These are phyloP conservation scores for Ricordea florida DNA, from an alignment of 92 coral and sea anemone genomes.

Conservation along the genomic window DNA sequence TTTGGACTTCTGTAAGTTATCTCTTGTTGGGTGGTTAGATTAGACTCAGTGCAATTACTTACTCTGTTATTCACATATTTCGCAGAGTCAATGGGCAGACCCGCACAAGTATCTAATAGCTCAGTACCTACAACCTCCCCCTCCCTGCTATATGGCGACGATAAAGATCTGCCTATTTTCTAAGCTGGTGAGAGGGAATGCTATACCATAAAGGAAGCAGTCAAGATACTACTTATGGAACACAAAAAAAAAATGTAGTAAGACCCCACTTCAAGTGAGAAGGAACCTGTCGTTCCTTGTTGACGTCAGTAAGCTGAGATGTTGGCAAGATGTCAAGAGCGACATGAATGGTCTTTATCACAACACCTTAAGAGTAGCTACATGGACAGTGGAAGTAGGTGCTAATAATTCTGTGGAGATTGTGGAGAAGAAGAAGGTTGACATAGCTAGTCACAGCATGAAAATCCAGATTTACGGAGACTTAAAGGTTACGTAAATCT, in stretches of 20 bases:
- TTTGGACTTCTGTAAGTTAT: not conserved
- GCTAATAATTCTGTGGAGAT: not conserved
- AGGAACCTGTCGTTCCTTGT: slow-evolving; percentile 40
- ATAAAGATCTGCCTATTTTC: slow-evolving; percentile 16
- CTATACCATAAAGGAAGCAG: slow-evolving; percentile 22
- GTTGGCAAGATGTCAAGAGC: slow-evolving; percentile 60
- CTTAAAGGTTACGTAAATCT: too few species aligned
- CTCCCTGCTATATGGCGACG: not conserved
- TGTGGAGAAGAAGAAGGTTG: slow-evolving; percentile 22
- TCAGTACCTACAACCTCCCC: slow-evolving; percentile 5
- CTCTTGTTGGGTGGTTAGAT: slow-evolving; percentile 3
- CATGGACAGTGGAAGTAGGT: slow-evolving; percentile 41
- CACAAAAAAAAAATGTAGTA: slow-evolving; percentile 8
- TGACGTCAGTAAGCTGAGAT: not conserved
- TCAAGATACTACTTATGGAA: not conserved
- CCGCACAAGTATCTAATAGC: slow-evolving; percentile 1
- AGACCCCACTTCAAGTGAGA: slow-evolving; percentile 42
- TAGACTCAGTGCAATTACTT: not conserved
- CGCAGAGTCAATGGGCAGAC: not conserved
- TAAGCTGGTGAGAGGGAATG: slow-evolving; percentile 8
- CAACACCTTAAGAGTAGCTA: slow-evolving; percentile 4
- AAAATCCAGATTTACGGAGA: too few species aligned
- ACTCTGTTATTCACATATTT: not conserved
- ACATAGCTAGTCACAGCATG: not conserved
- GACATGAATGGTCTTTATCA: slow-evolving; percentile 56